phyloP scores from a whole-genome alignment of 2,113 vertebrate species.

The Pluvianellus socialis region DNA sequence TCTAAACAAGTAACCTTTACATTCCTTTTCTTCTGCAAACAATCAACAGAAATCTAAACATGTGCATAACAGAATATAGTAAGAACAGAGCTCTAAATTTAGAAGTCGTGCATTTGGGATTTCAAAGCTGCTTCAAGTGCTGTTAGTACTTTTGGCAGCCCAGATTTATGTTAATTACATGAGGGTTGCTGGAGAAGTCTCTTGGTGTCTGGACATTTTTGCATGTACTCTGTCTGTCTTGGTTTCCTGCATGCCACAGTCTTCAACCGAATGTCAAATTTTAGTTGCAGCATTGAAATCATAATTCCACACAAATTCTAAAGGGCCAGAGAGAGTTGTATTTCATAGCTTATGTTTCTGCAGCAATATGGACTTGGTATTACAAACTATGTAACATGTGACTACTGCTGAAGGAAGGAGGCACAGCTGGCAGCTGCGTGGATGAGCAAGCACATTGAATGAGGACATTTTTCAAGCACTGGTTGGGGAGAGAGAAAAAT shows the following conservation, averaged over 20 bases:
- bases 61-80: conserved; percentile 63
- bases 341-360: conserved; percentile 20
- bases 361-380: not conserved
- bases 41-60: conserved; percentile 66
- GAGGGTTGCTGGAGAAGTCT: conserved; percentile 56
- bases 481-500: conserved; percentile 66
- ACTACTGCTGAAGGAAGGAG: conserved; percentile 42
- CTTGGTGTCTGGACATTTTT: conserved; percentile 59
- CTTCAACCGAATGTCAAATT: not conserved
- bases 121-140: conserved; percentile 65
- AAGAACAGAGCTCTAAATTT: conserved; percentile 65
- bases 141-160: conserved; percentile 66
- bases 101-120: conserved; percentile 55
- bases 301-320: conserved; percentile 33
- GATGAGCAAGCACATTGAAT: conserved; percentile 71
- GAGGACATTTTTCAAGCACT: conserved; percentile 71
- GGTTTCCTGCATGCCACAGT: conserved; percentile 51
- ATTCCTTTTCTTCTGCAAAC: conserved; percentile 62
- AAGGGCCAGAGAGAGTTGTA: not conserved
- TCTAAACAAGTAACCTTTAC: conserved; percentile 52
- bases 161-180: conserved; percentile 69
- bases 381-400: conserved; percentile 22
- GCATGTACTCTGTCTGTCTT: conserved; percentile 56
- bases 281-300: conserved; percentile 8
- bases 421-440: conserved; percentile 71